phyloP scores from a whole-genome alignment of 2,113 vertebrate species.

The Sander lucioperca region DNA sequence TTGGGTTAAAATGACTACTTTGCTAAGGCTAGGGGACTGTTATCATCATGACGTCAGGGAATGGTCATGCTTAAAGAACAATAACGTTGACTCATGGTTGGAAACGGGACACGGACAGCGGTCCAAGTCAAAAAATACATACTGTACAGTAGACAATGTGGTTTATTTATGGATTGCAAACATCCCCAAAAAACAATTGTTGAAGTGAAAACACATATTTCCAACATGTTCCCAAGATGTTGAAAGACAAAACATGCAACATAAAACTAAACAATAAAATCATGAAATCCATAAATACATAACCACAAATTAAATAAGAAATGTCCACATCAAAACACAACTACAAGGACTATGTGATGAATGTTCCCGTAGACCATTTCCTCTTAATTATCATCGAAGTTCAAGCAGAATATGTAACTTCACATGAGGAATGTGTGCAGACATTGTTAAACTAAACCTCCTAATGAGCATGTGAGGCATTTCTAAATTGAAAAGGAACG shows the following conservation, averaged over 20 bases:
- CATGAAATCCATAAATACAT: background rate
- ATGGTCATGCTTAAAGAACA: no score
- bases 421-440: background rate
- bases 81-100: background rate
- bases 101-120: background rate
- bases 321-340: background rate
- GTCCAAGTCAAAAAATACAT: background rate
- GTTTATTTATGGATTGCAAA: background rate
- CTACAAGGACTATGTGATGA: background rate
- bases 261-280: background rate
- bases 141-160: no score
- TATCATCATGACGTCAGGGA: background rate
- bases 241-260: background rate
- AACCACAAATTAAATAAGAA: background rate
- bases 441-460: background rate
- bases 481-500: background rate
- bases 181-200: no score
- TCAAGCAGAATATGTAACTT: background rate
- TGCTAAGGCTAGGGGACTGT: background rate
- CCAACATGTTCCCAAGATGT: no score
- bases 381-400: background rate
- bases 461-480: background rate
- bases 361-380: background rate
- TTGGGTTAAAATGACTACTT: background rate
- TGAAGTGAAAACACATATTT: no score